phyloP scores from a whole-genome alignment of 2,888 invertebrate genomes.

The Drosophila differens region DNA sequence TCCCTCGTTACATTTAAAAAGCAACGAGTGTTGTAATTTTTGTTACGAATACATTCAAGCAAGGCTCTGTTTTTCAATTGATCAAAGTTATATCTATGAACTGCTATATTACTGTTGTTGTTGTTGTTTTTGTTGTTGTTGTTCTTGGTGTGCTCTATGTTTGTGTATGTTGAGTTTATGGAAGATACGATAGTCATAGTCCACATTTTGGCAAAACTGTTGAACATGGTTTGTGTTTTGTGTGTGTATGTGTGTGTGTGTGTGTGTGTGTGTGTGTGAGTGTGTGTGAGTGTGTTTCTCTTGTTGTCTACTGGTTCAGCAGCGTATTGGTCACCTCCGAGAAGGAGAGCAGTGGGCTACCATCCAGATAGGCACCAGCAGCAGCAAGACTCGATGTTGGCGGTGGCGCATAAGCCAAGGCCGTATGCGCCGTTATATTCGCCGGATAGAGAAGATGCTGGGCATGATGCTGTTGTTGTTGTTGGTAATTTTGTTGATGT shows the following conservation, averaged over 20 bases:
- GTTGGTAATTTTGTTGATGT: slow-evolving; percentile 61
- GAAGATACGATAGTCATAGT: slow-evolving; percentile 85
- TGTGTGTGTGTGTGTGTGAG: slow-evolving; percentile 18
- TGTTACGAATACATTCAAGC: slow-evolving; percentile 17
- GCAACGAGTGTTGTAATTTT: background rate
- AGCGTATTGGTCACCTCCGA: slow-evolving; percentile 92
- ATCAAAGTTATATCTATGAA: slow-evolving; percentile 15
- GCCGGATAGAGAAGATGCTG: slow-evolving; percentile 78
- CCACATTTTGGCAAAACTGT: slow-evolving; percentile 85
- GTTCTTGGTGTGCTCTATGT: slow-evolving; percentile 25
- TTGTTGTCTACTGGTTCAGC: slow-evolving; percentile 87
- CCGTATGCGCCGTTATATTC: slow-evolving; percentile 85
- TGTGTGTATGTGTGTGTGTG: slow-evolving; percentile 23
- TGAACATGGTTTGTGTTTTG: slow-evolving; percentile 62
- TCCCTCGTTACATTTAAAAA: background rate
- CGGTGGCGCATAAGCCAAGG: slow-evolving; percentile 86
- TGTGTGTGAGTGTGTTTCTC: slow-evolving; percentile 13
- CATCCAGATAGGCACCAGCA: slow-evolving; percentile 86
- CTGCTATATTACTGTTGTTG: slow-evolving; percentile 2
- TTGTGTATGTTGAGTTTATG: slow-evolving; percentile 72
- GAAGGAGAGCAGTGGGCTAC: slow-evolving; percentile 91
- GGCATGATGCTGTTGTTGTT: slow-evolving; percentile 65
- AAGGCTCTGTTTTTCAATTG: slow-evolving; percentile 30
- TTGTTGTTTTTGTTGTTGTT: slow-evolving; percentile 2
- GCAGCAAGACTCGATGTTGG: slow-evolving; percentile 74